These are phyloP conservation scores for Orthonychiurus folsomi DNA, from an alignment of 2,888 invertebrate species.

Conservation along the genomic window DNA sequence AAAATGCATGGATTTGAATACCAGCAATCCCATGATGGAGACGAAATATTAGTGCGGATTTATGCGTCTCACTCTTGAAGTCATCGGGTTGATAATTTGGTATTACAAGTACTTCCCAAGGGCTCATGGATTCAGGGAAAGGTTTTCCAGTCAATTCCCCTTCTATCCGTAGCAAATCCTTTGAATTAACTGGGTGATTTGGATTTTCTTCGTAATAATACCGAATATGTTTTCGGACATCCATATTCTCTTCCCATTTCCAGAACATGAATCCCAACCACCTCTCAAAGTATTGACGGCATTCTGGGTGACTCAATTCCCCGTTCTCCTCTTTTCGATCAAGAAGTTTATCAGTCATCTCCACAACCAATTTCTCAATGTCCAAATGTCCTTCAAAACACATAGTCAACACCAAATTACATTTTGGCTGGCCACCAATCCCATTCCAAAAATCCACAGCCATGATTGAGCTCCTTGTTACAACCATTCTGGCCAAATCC, in stretches of 20 bases:
- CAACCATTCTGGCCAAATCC: conserved; percentile 19
- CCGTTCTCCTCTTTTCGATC: neutral
- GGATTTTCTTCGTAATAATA: conserved; percentile 11
- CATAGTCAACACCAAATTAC: conserved; percentile 19
- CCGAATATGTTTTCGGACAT: conserved; percentile 14
- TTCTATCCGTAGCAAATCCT: conserved; percentile 14
- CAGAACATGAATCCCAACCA: conserved; percentile 23
- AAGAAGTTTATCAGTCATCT: conserved; percentile 10
- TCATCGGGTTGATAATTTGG: conserved; percentile 10
- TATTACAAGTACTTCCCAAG: conserved; percentile 20
- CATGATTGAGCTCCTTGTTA: conserved; percentile 14
- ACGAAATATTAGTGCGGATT: conserved; percentile 8
- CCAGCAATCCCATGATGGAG: conserved; percentile 22
- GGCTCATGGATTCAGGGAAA: conserved; percentile 14
- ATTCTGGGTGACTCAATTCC: conserved; percentile 15
- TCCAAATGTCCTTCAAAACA: conserved; percentile 15
- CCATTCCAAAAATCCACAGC: conserved; percentile 20
- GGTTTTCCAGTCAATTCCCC: conserved; percentile 13
- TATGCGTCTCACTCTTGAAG: neutral
- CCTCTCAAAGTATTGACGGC: conserved; percentile 18
- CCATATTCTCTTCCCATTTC: conserved; percentile 20
- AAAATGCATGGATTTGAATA: too few species aligned
- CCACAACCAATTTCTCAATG: conserved; percentile 6
- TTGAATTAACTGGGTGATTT: conserved; percentile 10
- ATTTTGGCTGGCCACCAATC: conserved; percentile 11